Evolutionary conservation across 1,140 invertebrate genomes (phyloP), one percentile per base, ranked within the genome.

Genomic region (Reticulitermes speratus): DNA sequence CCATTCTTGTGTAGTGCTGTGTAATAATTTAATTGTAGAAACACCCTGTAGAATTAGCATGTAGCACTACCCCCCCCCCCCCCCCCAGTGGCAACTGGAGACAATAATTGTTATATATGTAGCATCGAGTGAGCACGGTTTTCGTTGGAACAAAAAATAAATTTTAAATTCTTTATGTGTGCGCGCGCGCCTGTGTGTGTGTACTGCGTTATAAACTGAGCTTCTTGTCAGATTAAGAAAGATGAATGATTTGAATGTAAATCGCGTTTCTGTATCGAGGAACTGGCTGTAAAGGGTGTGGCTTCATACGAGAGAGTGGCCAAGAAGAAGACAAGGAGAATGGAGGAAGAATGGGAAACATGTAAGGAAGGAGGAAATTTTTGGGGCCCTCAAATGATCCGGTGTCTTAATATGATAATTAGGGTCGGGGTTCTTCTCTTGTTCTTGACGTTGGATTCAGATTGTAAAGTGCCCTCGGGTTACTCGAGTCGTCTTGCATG

Each of bases 171-270:
- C 30, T 75, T 75, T 75, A 23, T 65, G 19, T 19, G 14, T 59
- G 55, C 21, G 38, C 38, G 38, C 21, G 14, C 21, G 55, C 21
- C 21, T 59, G 21, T 59, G 55, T 59, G 52, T 65, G 59, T n/a
- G 59, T 65, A 30, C 65, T 75, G 65, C 65, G n/a, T 75, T 75
- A 75, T 75, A 75, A 3, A 75, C 65, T 16, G 65, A 75, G 65
- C 65, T 75, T 75, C 25, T 75, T 75, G 65, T 75, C 65, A 75
- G 65, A 75, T 75, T 75, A 75, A 75, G n/a, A 75, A 75, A 75
- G 65, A 75, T 75, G 65, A 75, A 75, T 75, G 65, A 75, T 75
- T 75, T 75, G 65, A 75, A 75, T 75, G 9, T 75, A 75, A 75
- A 75, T 75, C 65, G 25, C n/a, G 65, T 75, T 75, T 75, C n/a